Conservation (phyloP, 2,888 invertebrate species). For the Andrena bicolor region DNA sequence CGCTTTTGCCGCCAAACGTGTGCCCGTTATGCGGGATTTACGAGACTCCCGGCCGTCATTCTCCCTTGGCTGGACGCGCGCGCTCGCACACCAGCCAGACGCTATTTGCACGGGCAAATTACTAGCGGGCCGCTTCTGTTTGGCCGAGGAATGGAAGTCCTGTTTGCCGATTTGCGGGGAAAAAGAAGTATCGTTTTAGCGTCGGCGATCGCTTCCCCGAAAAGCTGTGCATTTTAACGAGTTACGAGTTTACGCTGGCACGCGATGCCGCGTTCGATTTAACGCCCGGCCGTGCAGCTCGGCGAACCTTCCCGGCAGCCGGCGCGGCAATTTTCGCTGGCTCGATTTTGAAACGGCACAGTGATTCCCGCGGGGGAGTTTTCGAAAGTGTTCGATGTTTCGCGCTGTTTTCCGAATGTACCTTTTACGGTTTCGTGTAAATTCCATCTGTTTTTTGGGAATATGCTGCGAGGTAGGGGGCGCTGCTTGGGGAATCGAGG, state of each 20-base stretch:
- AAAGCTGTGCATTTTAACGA: conserved; percentile 17
- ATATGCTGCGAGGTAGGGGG: too few species aligned
- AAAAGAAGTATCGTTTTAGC: conserved; percentile 10
- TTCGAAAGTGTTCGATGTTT: too few species aligned
- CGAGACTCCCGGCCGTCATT: conserved; percentile 13
- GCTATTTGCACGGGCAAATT: conserved; percentile 27
- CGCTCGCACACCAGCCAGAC: neutral
- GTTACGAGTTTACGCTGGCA: neutral
- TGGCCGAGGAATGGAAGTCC: conserved; percentile 16
- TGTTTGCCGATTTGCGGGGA: conserved; percentile 22
- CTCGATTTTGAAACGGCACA: too few species aligned
- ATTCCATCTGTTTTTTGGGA: too few species aligned
- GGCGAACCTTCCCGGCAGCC: too few species aligned
- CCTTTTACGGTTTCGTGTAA: too few species aligned
- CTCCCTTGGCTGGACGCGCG: neutral
- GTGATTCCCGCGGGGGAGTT: too few species aligned
- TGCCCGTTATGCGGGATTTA: conserved; percentile 36
- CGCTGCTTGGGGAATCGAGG: too few species aligned
- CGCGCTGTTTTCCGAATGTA: too few species aligned
- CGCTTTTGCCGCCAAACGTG: conserved; percentile 30
- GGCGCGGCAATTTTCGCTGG: too few species aligned
- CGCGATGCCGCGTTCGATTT: too few species aligned
- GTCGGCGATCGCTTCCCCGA: neutral
- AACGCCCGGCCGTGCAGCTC: too few species aligned
- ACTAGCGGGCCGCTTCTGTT: conserved; percentile 16